Evolutionary conservation across 2,888 invertebrate genomes (phyloP).

Genomic region (Dusona sp.): DNA sequence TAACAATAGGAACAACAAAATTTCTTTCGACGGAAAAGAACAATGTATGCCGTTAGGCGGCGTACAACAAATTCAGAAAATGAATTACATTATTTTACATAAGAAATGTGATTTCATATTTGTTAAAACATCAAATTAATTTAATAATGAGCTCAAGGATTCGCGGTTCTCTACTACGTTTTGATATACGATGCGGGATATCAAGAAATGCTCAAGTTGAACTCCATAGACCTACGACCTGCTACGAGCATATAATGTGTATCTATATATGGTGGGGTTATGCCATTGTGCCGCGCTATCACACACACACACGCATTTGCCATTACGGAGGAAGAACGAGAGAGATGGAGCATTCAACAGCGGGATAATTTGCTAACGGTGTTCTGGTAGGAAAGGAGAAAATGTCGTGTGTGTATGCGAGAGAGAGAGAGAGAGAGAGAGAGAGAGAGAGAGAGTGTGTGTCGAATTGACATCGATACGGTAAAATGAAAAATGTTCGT

Average conservation of each 20-base stretch:
- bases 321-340: background rate
- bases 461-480: background rate
- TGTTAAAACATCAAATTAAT: background rate
- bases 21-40: too few species aligned
- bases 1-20: background rate
- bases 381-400: constrained; percentile 42
- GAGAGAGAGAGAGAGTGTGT: constrained; percentile 40
- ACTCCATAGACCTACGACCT: background rate
- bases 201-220: background rate
- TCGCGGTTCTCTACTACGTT: too few species aligned
- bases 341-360: constrained; percentile 4
- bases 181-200: background rate
- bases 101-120: too few species aligned
- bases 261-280: constrained; percentile 25
- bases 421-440: constrained; percentile 31
- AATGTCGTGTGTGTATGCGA: constrained; percentile 1
- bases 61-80: too few species aligned
- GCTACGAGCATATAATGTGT: background rate
- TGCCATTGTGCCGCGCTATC: constrained; percentile 45
- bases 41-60: too few species aligned
- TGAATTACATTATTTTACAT: too few species aligned
- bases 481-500: background rate
- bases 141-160: background rate
- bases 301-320: constrained; percentile 25
- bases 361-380: constrained; percentile 9